These are phyloP conservation scores for Zaprionus davidi DNA, from an alignment of 1,140 invertebrate species.

Conservation along the genomic window DNA sequence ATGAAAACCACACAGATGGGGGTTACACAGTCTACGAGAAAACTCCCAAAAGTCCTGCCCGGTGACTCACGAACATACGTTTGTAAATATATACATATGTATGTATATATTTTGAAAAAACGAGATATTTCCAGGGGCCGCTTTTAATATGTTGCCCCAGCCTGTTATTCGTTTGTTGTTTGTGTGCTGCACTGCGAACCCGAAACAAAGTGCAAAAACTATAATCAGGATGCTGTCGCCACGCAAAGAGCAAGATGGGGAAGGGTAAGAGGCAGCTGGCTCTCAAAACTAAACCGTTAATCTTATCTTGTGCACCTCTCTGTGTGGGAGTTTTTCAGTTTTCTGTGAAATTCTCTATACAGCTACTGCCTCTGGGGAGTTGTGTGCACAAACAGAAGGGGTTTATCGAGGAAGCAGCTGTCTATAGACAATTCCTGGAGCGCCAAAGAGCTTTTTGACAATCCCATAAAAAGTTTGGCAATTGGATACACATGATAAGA, in stretches of 20 bases:
- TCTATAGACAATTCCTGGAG: background rate
- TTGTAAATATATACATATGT: background rate
- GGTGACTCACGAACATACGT: too few species aligned
- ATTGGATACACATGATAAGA: constrained; percentile 1
- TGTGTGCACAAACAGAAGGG: constrained; percentile 54
- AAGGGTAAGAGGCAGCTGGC: constrained; percentile 1
- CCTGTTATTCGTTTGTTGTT: constrained; percentile 16
- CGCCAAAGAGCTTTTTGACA: constrained; percentile 56
- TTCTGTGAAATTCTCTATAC: background rate
- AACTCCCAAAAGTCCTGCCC: too few species aligned
- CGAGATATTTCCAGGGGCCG: background rate
- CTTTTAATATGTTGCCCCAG: constrained; percentile 62
- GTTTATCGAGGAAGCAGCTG: background rate
- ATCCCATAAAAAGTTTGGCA: constrained; percentile 18
- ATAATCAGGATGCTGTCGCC: constrained; percentile 18
- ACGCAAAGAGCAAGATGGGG: background rate
- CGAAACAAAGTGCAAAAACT: constrained; percentile 14
- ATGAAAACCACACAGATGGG: too few species aligned
- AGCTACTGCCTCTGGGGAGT: constrained; percentile 8
- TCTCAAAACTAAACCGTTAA: constrained; percentile 55
- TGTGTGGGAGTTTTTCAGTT: constrained; percentile 14
- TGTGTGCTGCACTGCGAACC: constrained; percentile 23
- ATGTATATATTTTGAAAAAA: background rate
- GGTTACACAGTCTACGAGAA: too few species aligned
- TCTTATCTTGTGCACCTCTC: constrained; percentile 56